Base-by-base conservation (phyloP, 1,140 invertebrate genomes). In the Nilaparvata lugens region DNA sequence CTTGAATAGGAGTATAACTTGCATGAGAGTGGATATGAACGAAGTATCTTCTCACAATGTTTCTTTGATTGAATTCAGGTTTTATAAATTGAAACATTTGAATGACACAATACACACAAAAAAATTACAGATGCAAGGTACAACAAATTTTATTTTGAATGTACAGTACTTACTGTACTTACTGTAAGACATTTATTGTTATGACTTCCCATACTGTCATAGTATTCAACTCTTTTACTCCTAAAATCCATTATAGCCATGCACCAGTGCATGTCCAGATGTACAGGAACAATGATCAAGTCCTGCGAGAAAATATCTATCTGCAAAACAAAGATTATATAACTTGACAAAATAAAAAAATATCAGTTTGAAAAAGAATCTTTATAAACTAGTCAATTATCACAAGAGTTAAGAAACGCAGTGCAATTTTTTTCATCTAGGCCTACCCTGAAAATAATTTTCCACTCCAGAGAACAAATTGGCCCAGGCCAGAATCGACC, bases 251-350 rank as follows among this genome's bases (percentile, higher is more conserved):
- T 83, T n/a, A 93, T 81, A 16, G 90, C 87, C 76, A 99, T 80
- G 73, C 94, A 97, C 97, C 97, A 99, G 75, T 99, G 97, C 61
- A 96, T 84, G 1, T 88, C 89, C 21, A 97, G 76, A 78, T 99
- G 96, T 25, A 99, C 84, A 0, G 97, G 96, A 16, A 98, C 81
- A 5, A 96, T 75, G 19, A 97, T 75, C 11, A 95, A 72, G 68
- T 95, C 88, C 66, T 88, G 78, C 2, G 81, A 72, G 73, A 97
- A 97, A 54, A 97, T 82, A 73, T 98, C 93, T 23, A 93, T 69
- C 73, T 74, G 64, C 31, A 69, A 72, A 51, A 45, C 55, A 56
- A 58, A 52, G 21, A 21, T 35, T 54, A 52, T 21, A n/a, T n/a
- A n/a, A n/a, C n/a, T n/a, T n/a, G n/a, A n/a, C n/a, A n/a, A n/a